A percentile compares a stretch with the other conserved stretches of the same genome.
These are phyloP conservation scores for Palythoa heliodiscus DNA, from an alignment of 92 coral and sea anemone species.

Conservation along the genomic window DNA sequence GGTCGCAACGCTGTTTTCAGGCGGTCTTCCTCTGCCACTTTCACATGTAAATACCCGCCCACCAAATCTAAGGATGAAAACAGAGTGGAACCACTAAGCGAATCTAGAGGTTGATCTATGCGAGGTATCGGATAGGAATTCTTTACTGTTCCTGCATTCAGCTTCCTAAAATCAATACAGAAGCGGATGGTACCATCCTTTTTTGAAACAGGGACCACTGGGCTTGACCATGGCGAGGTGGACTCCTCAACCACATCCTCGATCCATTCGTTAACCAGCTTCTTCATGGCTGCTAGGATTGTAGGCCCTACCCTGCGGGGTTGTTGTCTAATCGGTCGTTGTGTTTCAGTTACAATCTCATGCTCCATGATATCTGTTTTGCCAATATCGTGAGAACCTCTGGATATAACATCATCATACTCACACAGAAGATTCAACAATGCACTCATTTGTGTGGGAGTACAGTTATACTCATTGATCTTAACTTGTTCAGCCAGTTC, in stretches of 20 bases:
- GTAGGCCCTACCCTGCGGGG: neutral
- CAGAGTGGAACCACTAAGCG: neutral
- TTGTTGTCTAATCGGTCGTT: neutral
- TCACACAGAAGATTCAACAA: no score
- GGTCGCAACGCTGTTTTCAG: conserved; percentile 1
- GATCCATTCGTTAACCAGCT: neutral
- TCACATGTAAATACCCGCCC: neutral
- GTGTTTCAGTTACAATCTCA: no score
- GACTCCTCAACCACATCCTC: neutral
- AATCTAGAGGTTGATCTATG: neutral
- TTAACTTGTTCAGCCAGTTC: neutral
- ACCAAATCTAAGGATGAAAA: conserved; percentile 9
- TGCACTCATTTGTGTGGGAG: neutral
- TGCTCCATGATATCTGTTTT: no score
- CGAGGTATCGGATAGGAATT: neutral
- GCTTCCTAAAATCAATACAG: neutral
- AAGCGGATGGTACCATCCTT: neutral
- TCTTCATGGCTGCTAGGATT: neutral
- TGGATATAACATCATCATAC: no score
- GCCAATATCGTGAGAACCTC: no score
- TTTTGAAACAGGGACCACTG: neutral
- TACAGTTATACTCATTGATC: neutral
- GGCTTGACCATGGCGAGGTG: neutral
- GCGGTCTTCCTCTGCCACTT: neutral
- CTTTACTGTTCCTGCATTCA: no score